phyloP scores from a whole-genome alignment of 1,140 invertebrate genomes.

The Agrilus planipennis region DNA sequence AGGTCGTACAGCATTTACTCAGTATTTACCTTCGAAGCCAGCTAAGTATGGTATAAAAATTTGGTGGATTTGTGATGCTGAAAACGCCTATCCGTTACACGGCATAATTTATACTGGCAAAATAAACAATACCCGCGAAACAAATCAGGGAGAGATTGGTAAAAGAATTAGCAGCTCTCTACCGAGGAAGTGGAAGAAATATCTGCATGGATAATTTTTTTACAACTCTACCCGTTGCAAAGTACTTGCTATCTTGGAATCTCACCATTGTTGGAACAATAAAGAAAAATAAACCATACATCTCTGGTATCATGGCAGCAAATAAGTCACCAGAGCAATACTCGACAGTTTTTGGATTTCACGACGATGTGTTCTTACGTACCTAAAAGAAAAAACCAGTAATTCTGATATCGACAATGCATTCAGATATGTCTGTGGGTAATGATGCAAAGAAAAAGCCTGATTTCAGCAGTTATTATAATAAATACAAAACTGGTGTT shows the following conservation, averaged over 20 bases:
- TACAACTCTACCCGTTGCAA: constrained; percentile 19
- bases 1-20: constrained; percentile 29
- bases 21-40: constrained; percentile 31
- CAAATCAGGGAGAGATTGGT: constrained; percentile 7
- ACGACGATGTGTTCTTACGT: constrained; percentile 6
- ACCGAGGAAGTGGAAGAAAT: constrained; percentile 21
- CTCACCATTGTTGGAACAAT: constrained; percentile 28
- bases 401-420: constrained; percentile 8
- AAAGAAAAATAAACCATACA: constrained; percentile 28
- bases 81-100: constrained; percentile 16
- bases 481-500: constrained; percentile 9
- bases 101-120: constrained; percentile 17
- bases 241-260: constrained; percentile 21
- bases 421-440: constrained; percentile 1
- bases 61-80: constrained; percentile 26
- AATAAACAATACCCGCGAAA: constrained; percentile 1
- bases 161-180: constrained; percentile 2
- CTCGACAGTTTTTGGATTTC: constrained; percentile 6
- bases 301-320: constrained; percentile 25
- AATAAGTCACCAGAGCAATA: constrained; percentile 11
- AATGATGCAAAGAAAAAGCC: constrained; percentile 6
- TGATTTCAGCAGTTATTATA: constrained; percentile 9
- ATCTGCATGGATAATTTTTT: constrained; percentile 27
- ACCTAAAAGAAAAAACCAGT: constrained; percentile 8
- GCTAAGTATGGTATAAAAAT: constrained; percentile 38